phyloP scores from a whole-genome alignment of 2,888 invertebrate genomes.

The Troides helena region DNA sequence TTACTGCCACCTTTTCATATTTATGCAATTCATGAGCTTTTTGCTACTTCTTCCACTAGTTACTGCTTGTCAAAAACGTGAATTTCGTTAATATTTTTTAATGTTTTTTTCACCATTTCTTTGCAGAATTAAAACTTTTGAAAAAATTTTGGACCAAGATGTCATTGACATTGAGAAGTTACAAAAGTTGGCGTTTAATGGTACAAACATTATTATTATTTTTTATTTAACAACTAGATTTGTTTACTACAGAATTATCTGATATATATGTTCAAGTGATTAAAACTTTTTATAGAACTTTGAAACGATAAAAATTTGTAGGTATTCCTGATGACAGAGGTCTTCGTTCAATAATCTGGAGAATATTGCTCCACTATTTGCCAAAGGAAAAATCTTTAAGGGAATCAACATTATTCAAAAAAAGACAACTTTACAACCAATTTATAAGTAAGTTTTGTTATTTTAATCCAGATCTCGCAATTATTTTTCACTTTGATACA shows the following conservation, averaged over 20 bases:
- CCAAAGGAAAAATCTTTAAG: slow-evolving; percentile 85
- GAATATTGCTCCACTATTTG: slow-evolving; percentile 91
- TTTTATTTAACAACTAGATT: slow-evolving; percentile 7
- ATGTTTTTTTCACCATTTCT: slow-evolving; percentile 20
- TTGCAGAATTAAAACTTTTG: slow-evolving; percentile 88
- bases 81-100: background rate
- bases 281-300: background rate
- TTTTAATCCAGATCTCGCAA: background rate
- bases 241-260: background rate
- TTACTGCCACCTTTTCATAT: background rate
- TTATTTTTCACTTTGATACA: background rate
- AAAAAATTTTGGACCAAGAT: slow-evolving; percentile 85
- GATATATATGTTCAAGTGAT: background rate
- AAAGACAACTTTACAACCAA: slow-evolving; percentile 89
- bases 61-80: background rate
- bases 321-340: slow-evolving; percentile 95
- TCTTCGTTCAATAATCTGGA: slow-evolving; percentile 92
- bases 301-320: slow-evolving; percentile 47
- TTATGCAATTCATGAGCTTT: background rate
- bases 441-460: slow-evolving; percentile 82
- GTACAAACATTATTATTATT: slow-evolving; percentile 63
- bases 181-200: slow-evolving; percentile 88
- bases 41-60: background rate
- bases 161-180: slow-evolving; percentile 85
- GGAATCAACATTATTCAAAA: slow-evolving; percentile 84